Percentiles rank a stretch among this genome's conserved stretches.
These are phyloP conservation scores for Cephus sareptanus DNA, from an alignment of 2,888 invertebrate species.

Conservation along the genomic window DNA sequence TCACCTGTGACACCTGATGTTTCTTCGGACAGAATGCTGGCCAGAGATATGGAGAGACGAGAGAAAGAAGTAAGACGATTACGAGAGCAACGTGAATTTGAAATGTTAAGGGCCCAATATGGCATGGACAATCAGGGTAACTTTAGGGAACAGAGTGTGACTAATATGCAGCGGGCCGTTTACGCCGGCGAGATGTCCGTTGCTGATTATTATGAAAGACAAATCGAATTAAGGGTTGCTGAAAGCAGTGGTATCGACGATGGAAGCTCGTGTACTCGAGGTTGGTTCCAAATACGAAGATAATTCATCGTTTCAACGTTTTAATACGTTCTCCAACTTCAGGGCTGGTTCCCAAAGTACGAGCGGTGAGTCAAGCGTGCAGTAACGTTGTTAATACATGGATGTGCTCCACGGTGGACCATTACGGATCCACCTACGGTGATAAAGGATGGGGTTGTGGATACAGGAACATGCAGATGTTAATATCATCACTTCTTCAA, in stretches of 20 bases:
- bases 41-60: constrained; percentile 69
- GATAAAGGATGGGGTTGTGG: constrained; percentile 95
- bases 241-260: constrained; percentile 85
- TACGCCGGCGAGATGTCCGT: constrained; percentile 88
- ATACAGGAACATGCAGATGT: constrained; percentile 91
- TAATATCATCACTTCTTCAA: constrained; percentile 82
- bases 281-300: constrained; percentile 61
- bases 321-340: constrained; percentile 14
- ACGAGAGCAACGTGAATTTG: constrained; percentile 84
- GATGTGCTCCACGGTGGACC: constrained; percentile 84
- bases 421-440: constrained; percentile 88
- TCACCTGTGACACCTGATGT: constrained; percentile 66
- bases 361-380: constrained; percentile 66
- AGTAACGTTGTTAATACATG: constrained; percentile 76
- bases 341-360: constrained; percentile 67
- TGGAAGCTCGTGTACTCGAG: constrained; percentile 83
- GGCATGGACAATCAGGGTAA: constrained; percentile 91
- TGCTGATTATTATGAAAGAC: constrained; percentile 86
- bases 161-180: constrained; percentile 84
- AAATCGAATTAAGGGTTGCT: constrained; percentile 79
- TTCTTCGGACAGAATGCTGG: constrained; percentile 68
- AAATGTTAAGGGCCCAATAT: constrained; percentile 83
- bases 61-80: constrained; percentile 77
- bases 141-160: constrained; percentile 81
- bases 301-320: background rate